Percentiles rank a stretch among this genome's conserved stretches.
Conservation (phyloP, 2,113 vertebrate genomes). For the Callorhinus ursinus region DNA sequence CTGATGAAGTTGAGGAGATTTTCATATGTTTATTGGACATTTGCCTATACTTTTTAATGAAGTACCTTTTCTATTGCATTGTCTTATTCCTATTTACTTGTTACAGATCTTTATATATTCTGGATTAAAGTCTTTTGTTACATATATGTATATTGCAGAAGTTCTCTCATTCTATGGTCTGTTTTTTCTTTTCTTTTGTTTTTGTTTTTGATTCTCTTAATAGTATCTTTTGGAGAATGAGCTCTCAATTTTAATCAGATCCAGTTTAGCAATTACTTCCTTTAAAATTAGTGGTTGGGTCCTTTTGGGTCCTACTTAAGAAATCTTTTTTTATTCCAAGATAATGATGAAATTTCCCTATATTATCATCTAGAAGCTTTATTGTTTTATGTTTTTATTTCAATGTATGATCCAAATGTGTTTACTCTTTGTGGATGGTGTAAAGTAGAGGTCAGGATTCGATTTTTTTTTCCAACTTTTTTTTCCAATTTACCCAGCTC, state of each 20-base stretch:
- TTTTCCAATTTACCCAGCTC: neutral
- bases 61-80: neutral
- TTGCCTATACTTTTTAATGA: neutral
- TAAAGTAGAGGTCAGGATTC: neutral
- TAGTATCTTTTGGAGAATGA: neutral
- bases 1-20: neutral
- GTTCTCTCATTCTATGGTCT: neutral
- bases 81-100: neutral
- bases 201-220: neutral
- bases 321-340: neutral
- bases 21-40: neutral
- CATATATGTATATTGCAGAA: neutral
- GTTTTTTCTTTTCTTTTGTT: neutral
- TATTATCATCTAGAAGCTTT: neutral
- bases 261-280: neutral
- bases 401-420: neutral
- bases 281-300: neutral
- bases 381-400: neutral
- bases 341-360: neutral
- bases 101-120: neutral
- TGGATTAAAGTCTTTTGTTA: neutral
- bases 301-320: neutral
- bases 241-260: neutral
- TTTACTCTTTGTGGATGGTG: neutral
- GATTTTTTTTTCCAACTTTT: neutral